Base-by-base conservation (phyloP, 2,888 invertebrate genomes). In the Polia nebulosa region DNA sequence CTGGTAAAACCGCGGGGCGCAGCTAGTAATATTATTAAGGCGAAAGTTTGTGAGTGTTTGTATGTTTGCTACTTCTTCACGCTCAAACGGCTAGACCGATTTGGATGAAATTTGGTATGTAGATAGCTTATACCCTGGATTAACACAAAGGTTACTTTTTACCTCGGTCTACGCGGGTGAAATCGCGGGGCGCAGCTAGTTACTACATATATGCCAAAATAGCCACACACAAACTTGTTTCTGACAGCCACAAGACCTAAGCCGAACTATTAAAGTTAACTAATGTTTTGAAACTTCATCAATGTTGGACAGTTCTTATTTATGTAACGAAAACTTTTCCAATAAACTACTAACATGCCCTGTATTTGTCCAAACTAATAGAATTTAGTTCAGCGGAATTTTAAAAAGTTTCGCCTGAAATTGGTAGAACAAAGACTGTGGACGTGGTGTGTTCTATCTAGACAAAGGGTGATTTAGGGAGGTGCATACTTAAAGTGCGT, bases 301-400 rank as follows among this genome's bases (percentile, higher is more conserved):
- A 82, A 63, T 80, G 81, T 80, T 82, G 25, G 80, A 65, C 75
- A 74, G 77, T 80, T 82, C 69, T 72, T 72, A 82, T 81, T 74
- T 77, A 77, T 72, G 61, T 80, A 62, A 65, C 59, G n/a, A 5
- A 49, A 81, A 81, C 61, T 81, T 81, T 77, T 65, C 65, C 72
- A 81, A 81, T 81, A 81, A 51, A 80, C 64, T 66, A 66, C 52
- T 53, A 74, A 77, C 77, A 71, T 65, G 60, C 56, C 45, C 29
- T 66, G 61, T 78, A 71, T 66, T 68, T 66, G 65, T 55, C 41
- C 39, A 27, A 69, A 74, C 62, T 73, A 63, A 79, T 66, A 57
- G 60, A 66, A 76, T 72, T 61, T 73, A 71, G 74, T 62, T 69
- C 2, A 20, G 25, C 9, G 57, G 67, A 65, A 76, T 73, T 73